Conservation (phyloP, 2,888 invertebrate genomes). For the Diarsia mendica region DNA sequence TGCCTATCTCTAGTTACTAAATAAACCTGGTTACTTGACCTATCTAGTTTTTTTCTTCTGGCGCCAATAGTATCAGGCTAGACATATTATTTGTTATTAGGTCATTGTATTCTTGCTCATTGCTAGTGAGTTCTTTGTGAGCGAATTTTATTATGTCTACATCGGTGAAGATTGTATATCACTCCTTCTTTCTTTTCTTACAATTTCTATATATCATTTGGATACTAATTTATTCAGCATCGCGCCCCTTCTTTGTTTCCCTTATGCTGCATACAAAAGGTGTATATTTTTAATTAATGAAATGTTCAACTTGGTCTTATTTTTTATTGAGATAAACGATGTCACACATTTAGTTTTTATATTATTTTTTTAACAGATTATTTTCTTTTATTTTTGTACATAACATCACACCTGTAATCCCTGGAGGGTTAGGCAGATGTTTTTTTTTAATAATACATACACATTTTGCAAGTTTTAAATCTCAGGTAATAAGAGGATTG, state of each 20-base stretch:
- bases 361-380: too few relatives aligned
- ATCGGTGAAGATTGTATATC: background rate
- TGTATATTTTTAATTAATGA: background rate
- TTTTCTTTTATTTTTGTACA: too few relatives aligned
- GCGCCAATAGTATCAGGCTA: background rate
- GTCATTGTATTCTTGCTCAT: background rate
- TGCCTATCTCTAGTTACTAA: too few relatives aligned
- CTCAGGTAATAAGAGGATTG: too few relatives aligned
- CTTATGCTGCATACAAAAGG: background rate
- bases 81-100: background rate
- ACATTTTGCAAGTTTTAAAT: too few relatives aligned
- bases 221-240: background rate
- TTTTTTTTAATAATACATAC: too few relatives aligned
- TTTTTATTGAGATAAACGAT: background rate
- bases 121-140: background rate
- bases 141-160: background rate
- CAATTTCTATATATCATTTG: background rate
- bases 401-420: too few relatives aligned
- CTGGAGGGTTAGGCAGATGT: too few relatives aligned
- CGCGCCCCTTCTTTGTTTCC: too few relatives aligned
- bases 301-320: background rate
- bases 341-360: background rate
- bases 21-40: background rate
- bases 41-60: background rate
- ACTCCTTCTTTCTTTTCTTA: background rate